Evolutionary conservation across 2,797 vertebrate species (phyloP).

Genomic region (Apogon hyalosoma): DNA sequence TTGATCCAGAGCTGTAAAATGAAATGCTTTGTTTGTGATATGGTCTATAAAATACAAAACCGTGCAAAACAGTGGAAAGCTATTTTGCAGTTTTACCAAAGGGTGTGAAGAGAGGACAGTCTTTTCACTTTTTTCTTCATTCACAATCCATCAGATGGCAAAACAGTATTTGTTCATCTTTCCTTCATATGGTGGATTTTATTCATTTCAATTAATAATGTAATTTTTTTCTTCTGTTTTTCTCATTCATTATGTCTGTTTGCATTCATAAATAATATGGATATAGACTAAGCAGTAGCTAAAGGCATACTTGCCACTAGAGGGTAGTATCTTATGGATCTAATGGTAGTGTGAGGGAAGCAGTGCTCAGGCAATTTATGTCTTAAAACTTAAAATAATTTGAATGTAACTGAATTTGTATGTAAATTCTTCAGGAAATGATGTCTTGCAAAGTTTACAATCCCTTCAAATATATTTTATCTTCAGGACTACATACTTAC

Average conservation of each 20-base stretch:
- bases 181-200: constrained; percentile 15
- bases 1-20: constrained; percentile 76
- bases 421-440: background rate
- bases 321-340: constrained; percentile 80
- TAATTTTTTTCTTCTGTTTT: background rate
- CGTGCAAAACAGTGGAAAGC: constrained; percentile 12
- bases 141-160: background rate
- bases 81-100: constrained; percentile 36
- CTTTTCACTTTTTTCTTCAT: constrained; percentile 1
- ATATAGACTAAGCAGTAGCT: constrained; percentile 19
- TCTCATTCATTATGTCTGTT: constrained; percentile 22
- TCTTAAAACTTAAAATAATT: constrained; percentile 16
- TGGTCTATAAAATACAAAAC: constrained; percentile 49
- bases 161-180: constrained; percentile 1
- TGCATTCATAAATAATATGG: constrained; percentile 17
- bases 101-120: constrained; percentile 2
- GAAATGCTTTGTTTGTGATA: constrained; percentile 69
- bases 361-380: constrained; percentile 16
- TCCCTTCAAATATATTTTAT: background rate
- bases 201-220: constrained; percentile 13
- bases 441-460: constrained; percentile 14
- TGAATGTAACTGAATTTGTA: background rate
- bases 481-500: background rate
- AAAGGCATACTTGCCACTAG: constrained; percentile 76
- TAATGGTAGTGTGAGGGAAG: constrained; percentile 37